Evolutionary conservation across 2,797 vertebrate genomes (phyloP).

Genomic region (Karalla daura): DNA sequence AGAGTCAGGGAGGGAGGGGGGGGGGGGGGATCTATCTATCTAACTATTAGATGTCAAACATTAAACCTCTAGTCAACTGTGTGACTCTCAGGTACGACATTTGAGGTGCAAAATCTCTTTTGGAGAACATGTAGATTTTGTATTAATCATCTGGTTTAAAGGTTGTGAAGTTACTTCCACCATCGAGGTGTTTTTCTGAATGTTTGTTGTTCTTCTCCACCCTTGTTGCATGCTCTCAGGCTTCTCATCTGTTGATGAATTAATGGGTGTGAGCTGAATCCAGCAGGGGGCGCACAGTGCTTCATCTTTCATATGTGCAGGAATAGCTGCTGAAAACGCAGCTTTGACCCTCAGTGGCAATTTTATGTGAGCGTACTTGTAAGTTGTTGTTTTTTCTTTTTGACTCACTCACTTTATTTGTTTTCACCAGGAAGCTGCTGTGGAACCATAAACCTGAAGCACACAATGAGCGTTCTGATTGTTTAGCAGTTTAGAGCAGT

Average conservation of each 20-base stretch:
- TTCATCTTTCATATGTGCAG: background rate
- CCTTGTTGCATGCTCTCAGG: background rate
- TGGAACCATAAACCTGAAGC: background rate
- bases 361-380: too few species aligned
- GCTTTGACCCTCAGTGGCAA: background rate
- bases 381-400: background rate
- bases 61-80: too few species aligned
- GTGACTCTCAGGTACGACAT: too few species aligned
- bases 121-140: background rate
- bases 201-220: background rate
- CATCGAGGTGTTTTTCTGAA: background rate
- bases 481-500: background rate
- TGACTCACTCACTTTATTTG: background rate
- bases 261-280: background rate
- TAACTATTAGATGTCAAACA: too few species aligned
- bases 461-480: too few species aligned
- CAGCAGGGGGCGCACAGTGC: slow-evolving; percentile 55
- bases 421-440: background rate
- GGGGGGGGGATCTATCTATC: background rate
- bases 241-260: too few species aligned
- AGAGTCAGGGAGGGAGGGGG: background rate
- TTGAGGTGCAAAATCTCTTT: too few species aligned
- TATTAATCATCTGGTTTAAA: background rate
- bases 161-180: background rate
- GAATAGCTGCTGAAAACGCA: background rate